A percentile compares a stretch with the other conserved stretches of the same genome.
These are phyloP conservation scores for Bicyclus anynana DNA, from an alignment of 1,140 invertebrate genomes.

Conservation along the genomic window DNA sequence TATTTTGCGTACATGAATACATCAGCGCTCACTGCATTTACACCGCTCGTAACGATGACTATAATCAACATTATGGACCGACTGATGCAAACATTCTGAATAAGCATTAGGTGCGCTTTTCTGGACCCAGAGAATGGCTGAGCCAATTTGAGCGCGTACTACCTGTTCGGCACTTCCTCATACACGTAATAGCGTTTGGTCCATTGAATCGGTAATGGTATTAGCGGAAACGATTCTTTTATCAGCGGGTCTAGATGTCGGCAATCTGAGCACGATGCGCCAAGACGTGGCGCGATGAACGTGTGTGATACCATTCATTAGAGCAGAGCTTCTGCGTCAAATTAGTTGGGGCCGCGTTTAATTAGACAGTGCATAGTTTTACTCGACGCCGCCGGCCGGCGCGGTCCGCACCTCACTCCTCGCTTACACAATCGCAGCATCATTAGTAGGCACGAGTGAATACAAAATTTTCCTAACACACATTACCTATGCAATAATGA, in stretches of 20 bases:
- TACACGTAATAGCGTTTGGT: slow-evolving; percentile 27
- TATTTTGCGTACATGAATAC: slow-evolving; percentile 55
- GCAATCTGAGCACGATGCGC: slow-evolving; percentile 36
- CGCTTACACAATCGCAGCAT: slow-evolving; percentile 17
- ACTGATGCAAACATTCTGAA: slow-evolving; percentile 57
- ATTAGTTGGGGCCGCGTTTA: slow-evolving; percentile 64
- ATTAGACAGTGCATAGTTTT: slow-evolving; percentile 53
- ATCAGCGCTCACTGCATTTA: slow-evolving; percentile 44
- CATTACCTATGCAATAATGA: slow-evolving; percentile 8
- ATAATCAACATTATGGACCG: slow-evolving; percentile 55
- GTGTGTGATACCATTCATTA: slow-evolving; percentile 76
- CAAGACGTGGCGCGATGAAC: slow-evolving; percentile 62
- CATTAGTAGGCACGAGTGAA: slow-evolving; percentile 25
- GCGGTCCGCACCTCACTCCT: neutral
- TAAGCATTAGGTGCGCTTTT: slow-evolving; percentile 59
- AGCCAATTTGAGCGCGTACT: slow-evolving; percentile 35
- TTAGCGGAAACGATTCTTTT: slow-evolving; percentile 41
- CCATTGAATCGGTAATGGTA: slow-evolving; percentile 30
- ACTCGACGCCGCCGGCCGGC: neutral
- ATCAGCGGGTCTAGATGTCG: slow-evolving; percentile 43
- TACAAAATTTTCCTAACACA: slow-evolving; percentile 22
- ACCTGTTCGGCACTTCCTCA: slow-evolving; percentile 32
- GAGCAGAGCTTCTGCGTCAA: slow-evolving; percentile 62
- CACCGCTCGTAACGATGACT: slow-evolving; percentile 47
- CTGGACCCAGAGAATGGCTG: slow-evolving; percentile 44